A percentile compares a stretch with the other conserved stretches of the same genome.
These are phyloP conservation scores for Drosophila ohnishii DNA, from an alignment of 1,140 invertebrate genomes.

Conservation along the genomic window DNA sequence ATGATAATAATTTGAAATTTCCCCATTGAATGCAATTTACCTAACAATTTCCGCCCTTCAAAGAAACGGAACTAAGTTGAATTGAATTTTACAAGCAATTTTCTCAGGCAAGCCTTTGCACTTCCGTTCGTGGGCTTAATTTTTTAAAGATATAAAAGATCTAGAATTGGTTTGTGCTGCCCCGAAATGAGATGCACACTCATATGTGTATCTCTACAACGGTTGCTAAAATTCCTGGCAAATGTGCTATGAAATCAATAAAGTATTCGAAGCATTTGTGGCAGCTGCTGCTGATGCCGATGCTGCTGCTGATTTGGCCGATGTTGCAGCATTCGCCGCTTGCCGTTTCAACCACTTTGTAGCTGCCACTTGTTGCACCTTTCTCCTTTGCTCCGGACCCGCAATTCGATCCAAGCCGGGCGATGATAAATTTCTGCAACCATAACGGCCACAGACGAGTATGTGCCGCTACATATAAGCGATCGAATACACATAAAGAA, in stretches of 20 bases:
- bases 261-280: conserved; percentile 67
- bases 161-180: neutral
- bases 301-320: conserved; percentile 49
- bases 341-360: conserved; percentile 65
- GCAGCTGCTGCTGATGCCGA: conserved; percentile 43
- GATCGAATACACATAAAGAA: conserved; percentile 9
- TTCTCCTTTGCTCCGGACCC: conserved; percentile 56
- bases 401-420: conserved; percentile 64
- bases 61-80: conserved; percentile 20
- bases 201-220: conserved; percentile 8
- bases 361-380: conserved; percentile 78
- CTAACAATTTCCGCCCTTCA: conserved; percentile 13
- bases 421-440: conserved; percentile 74
- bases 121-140: conserved; percentile 26
- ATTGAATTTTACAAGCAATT: conserved; percentile 21
- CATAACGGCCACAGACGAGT: conserved; percentile 70
- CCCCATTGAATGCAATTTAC: neutral
- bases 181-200: conserved; percentile 38
- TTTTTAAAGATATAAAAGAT: conserved; percentile 3
- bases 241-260: conserved; percentile 80
- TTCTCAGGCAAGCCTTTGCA: conserved; percentile 17
- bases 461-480: conserved; percentile 63
- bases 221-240: conserved; percentile 51
- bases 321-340: conserved; percentile 43
- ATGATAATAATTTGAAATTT: neutral